A percentile compares a stretch with the other conserved stretches of the same genome.
Conservation (phyloP, 2,797 vertebrate species). For the Serranus cabrilla region DNA sequence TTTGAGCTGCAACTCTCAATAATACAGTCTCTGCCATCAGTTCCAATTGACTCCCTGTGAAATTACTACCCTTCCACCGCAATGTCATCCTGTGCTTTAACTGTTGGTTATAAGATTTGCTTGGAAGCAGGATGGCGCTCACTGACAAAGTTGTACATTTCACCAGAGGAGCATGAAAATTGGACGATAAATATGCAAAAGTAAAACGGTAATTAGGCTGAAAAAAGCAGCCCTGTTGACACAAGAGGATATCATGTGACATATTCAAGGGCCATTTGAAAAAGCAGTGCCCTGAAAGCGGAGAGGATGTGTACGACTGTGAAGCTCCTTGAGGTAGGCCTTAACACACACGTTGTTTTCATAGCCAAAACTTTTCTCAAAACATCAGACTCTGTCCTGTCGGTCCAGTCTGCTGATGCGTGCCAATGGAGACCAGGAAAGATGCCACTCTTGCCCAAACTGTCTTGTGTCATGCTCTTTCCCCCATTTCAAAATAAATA, state of each 20-base stretch:
- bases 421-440: conserved; percentile 29
- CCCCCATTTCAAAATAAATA: conserved; percentile 52
- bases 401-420: conserved; percentile 49
- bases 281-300: conserved; percentile 1
- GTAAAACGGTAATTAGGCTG: conserved; percentile 43
- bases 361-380: conserved; percentile 44
- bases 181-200: conserved; percentile 56
- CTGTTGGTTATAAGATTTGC: conserved; percentile 70
- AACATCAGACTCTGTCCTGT: conserved; percentile 26
- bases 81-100: conserved; percentile 67
- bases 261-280: conserved; percentile 32
- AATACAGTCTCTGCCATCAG: conserved; percentile 55
- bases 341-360: conserved; percentile 42
- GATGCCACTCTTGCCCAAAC: conserved; percentile 32
- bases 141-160: conserved; percentile 43
- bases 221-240: conserved; percentile 28
- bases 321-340: conserved; percentile 29
- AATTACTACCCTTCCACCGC: conserved; percentile 68
- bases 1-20: conserved; percentile 31
- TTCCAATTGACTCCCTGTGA: conserved; percentile 69
- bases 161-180: conserved; percentile 54
- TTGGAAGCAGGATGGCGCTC: conserved; percentile 57
- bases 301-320: conserved; percentile 18
- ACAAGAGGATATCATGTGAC: conserved; percentile 31
- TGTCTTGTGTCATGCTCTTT: conserved; percentile 16